phyloP scores from a whole-genome alignment of 2,888 invertebrate species.

The Watsonalla cultraria region DNA sequence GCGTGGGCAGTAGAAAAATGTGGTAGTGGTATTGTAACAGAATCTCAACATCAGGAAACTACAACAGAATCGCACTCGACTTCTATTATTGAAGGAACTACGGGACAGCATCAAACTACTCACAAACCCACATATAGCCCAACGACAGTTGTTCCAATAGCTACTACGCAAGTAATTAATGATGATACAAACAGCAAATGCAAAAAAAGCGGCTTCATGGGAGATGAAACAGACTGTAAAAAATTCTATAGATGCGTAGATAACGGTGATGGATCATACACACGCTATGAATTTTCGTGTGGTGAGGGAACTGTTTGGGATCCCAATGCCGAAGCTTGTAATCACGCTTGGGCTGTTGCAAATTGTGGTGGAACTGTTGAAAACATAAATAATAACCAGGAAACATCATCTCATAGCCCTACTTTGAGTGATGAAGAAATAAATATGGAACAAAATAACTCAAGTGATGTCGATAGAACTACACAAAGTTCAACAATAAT shows the following conservation, averaged over 20 bases:
- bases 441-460: not conserved
- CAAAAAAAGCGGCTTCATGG: constrained; percentile 78
- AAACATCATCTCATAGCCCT: constrained; percentile 16
- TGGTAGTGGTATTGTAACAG: constrained; percentile 10
- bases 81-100: not conserved
- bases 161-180: not conserved
- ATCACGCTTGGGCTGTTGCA: constrained; percentile 68
- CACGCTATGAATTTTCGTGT: constrained; percentile 77
- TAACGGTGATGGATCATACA: constrained; percentile 62
- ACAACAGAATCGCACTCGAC: not conserved
- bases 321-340: constrained; percentile 74
- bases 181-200: constrained; percentile 17
- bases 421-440: constrained; percentile 3
- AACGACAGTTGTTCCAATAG: not conserved
- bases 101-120: not conserved
- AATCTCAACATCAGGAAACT: not conserved
- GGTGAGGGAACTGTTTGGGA: constrained; percentile 82
- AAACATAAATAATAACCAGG: constrained; percentile 13
- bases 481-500: constrained; percentile 12
- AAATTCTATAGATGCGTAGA: constrained; percentile 84
- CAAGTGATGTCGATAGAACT: constrained; percentile 2
- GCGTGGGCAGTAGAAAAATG: constrained; percentile 66
- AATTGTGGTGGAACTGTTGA: constrained; percentile 27
- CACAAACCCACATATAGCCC: not conserved
- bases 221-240: constrained; percentile 74